Conservation (phyloP, 2,113 vertebrate genomes). For the Corythornis cristatus region DNA sequence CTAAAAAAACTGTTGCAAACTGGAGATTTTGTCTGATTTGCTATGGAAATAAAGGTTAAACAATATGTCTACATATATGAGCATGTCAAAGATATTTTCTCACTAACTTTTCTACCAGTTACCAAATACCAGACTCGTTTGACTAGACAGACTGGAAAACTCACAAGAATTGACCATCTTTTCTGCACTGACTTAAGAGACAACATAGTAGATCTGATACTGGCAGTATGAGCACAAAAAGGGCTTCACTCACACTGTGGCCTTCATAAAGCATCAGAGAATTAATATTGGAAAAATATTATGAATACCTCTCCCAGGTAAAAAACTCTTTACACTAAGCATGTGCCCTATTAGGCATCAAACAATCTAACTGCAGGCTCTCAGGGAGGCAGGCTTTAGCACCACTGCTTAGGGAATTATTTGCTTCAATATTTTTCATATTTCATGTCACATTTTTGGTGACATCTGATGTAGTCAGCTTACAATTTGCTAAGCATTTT, state of each 20-base stretch:
- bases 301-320: neutral
- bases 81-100: neutral
- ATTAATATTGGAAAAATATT: neutral
- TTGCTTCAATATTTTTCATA: neutral
- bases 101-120: neutral
- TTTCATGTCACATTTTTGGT: neutral
- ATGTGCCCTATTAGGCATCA: neutral
- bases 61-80: neutral
- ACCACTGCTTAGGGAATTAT: neutral
- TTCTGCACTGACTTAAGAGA: neutral
- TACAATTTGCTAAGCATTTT: neutral
- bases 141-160: neutral
- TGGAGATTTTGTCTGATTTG: neutral
- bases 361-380: neutral
- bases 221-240: neutral
- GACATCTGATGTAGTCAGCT: neutral
- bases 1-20: neutral
- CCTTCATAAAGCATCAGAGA: neutral
- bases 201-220: neutral
- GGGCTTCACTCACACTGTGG: neutral
- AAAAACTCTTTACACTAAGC: neutral
- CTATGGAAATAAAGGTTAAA: neutral
- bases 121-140: neutral
- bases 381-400: neutral
- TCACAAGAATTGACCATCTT: neutral